Evolutionary conservation across 2,113 vertebrate genomes (phyloP).

Genomic region (Entosphenus tridentatus): DNA sequence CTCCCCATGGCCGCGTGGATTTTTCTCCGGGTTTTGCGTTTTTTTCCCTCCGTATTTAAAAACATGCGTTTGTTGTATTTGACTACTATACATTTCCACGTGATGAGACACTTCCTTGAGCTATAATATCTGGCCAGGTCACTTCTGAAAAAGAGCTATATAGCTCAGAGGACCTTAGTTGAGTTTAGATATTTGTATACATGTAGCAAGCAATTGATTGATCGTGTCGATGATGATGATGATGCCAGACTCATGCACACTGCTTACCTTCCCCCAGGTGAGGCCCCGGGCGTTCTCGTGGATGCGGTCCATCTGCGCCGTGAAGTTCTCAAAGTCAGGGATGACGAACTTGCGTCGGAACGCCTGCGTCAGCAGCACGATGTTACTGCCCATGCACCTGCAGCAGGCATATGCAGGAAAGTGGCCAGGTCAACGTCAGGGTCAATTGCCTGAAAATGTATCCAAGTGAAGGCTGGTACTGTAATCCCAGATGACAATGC

Average conservation of each 20-base stretch:
- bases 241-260: not conserved
- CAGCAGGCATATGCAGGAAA: not conserved
- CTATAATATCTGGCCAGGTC: no score
- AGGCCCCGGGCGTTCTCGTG: conserved; percentile 61
- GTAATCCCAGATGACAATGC: no score
- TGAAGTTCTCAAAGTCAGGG: conserved; percentile 84
- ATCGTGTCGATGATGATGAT: not conserved
- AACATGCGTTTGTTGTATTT: no score
- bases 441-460: no score
- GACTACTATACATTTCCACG: no score
- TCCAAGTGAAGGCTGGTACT: no score
- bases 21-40: no score
- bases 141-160: not conserved
- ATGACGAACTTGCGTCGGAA: conserved; percentile 97
- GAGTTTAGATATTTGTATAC: conserved; percentile 4
- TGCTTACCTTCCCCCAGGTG: conserved; percentile 61
- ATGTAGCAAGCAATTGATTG: not conserved
- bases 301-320: conserved; percentile 71
- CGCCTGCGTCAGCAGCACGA: conserved; percentile 87
- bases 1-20: no score
- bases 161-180: not conserved
- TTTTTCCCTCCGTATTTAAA: no score
- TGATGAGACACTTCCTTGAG: no score
- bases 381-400: conserved; percentile 97
- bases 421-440: no score